These are phyloP conservation scores for Xiphydria camelus DNA, from an alignment of 2,888 invertebrate species.

Conservation along the genomic window DNA sequence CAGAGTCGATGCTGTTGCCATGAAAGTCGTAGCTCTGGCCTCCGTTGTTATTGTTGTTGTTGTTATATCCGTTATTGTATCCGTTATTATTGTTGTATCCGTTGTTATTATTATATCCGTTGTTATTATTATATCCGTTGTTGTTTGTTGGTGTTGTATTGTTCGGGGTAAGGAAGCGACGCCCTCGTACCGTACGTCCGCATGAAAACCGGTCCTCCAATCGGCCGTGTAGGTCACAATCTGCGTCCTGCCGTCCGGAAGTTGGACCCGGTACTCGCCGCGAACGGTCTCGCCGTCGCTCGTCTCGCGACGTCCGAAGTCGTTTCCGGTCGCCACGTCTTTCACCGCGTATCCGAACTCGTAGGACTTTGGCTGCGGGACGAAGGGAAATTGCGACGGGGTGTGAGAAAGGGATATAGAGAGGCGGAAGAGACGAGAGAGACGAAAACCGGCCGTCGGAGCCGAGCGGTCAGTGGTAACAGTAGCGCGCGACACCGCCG, in stretches of 20 bases:
- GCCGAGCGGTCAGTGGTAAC: too few relatives aligned
- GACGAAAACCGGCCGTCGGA: too few relatives aligned
- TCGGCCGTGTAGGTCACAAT: constrained; percentile 78
- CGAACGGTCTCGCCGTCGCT: constrained; percentile 74
- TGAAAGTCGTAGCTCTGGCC: constrained; percentile 9
- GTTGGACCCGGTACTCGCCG: constrained; percentile 66
- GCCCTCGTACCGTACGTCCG: constrained; percentile 76
- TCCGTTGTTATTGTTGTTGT: constrained; percentile 14
- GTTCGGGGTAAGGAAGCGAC: constrained; percentile 69
- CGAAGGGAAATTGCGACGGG: too few relatives aligned
- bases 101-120: constrained; percentile 21
- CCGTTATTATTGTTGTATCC: constrained; percentile 26
- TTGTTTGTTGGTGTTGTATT: constrained; percentile 53
- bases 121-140: constrained; percentile 37
- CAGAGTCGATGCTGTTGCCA: constrained; percentile 27
- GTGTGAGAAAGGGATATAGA: too few relatives aligned
- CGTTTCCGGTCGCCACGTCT: constrained; percentile 74
- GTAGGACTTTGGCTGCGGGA: constrained; percentile 71
- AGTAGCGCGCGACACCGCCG: too few relatives aligned
- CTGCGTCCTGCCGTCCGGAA: constrained; percentile 67
- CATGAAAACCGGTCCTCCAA: constrained; percentile 79
- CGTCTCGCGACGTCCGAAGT: constrained; percentile 71
- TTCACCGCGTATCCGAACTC: constrained; percentile 81
- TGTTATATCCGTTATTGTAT: constrained; percentile 24
- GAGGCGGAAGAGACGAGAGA: too few relatives aligned